phyloP scores from a whole-genome alignment of 2,888 invertebrate species.

The Dermolepida albohirtum region DNA sequence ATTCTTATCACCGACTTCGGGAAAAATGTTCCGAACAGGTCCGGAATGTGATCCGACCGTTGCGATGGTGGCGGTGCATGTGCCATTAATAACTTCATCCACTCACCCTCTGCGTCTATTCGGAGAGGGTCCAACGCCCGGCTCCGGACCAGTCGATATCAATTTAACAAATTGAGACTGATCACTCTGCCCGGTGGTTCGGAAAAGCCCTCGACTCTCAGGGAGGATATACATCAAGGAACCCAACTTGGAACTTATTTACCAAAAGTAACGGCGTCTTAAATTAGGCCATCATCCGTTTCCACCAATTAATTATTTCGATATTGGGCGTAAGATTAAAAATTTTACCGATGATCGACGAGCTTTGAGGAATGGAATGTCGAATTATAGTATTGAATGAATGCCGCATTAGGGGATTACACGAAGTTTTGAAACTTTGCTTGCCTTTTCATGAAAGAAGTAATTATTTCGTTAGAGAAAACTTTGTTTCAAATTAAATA shows the following conservation, averaged over 20 bases:
- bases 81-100: constrained; percentile 36
- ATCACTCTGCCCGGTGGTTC: constrained; percentile 48
- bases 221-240: constrained; percentile 32
- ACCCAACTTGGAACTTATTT: constrained; percentile 36
- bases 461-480: too few species aligned
- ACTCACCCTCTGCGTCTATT: neutral
- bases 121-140: neutral
- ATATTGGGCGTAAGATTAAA: constrained; percentile 5
- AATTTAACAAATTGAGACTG: constrained; percentile 55
- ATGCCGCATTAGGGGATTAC: too few species aligned
- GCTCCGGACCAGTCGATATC: constrained; percentile 51
- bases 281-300: constrained; percentile 33
- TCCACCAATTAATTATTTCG: constrained; percentile 35
- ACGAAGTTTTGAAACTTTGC: too few species aligned
- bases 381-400: too few species aligned
- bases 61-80: constrained; percentile 3
- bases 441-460: too few species aligned
- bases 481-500: too few species aligned
- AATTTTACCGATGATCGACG: constrained; percentile 8
- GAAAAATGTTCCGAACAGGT: constrained; percentile 23
- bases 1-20: constrained; percentile 6
- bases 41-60: neutral
- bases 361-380: neutral
- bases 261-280: constrained; percentile 17
- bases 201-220: constrained; percentile 9